phyloP scores from a whole-genome alignment of 2,113 vertebrate species.

The Atractosteus spatula region DNA sequence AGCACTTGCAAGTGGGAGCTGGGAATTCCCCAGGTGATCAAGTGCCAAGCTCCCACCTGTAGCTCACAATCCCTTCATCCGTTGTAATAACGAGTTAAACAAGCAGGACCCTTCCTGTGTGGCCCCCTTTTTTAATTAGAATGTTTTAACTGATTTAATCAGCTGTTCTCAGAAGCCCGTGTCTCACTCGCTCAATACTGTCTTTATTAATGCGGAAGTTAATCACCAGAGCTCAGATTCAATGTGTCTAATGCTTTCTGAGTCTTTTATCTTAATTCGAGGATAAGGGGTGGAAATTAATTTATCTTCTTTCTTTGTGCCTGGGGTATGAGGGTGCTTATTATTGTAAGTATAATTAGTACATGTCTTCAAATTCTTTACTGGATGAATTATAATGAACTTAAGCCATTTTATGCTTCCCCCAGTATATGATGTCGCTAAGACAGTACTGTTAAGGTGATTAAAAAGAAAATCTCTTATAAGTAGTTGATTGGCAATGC shows the following conservation, averaged over 20 bases:
- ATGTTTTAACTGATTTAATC: slow-evolving; percentile 68
- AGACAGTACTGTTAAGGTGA: slow-evolving; percentile 31
- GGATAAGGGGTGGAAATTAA: slow-evolving; percentile 42
- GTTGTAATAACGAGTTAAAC: slow-evolving; percentile 58
- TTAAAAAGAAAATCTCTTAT: too few species aligned
- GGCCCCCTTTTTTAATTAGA: slow-evolving; percentile 69
- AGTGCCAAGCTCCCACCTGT: not conserved
- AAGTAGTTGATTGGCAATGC: slow-evolving; percentile 4
- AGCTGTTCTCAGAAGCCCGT: slow-evolving; percentile 38
- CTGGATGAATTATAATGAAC: slow-evolving; percentile 45
- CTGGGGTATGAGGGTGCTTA: slow-evolving; percentile 53
- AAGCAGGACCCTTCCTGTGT: slow-evolving; percentile 53
- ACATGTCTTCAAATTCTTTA: slow-evolving; percentile 22
- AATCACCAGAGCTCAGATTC: slow-evolving; percentile 21
- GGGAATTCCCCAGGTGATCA: slow-evolving; percentile 15
- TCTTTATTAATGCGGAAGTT: slow-evolving; percentile 30
- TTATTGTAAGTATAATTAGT: slow-evolving; percentile 52
- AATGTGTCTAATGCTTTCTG: slow-evolving; percentile 25
- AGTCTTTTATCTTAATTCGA: slow-evolving; percentile 42
- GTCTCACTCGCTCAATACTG: slow-evolving; percentile 7
- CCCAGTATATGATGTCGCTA: slow-evolving; percentile 47
- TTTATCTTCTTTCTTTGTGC: slow-evolving; percentile 34
- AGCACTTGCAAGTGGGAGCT: not conserved
- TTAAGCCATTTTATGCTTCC: slow-evolving; percentile 34
- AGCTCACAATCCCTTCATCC: slow-evolving; percentile 44